Percentiles rank a stretch among this genome's conserved stretches.
Conservation (phyloP, 37 sponge, comb jelly and placozoan genomes). For the Geodia barretti region DNA sequence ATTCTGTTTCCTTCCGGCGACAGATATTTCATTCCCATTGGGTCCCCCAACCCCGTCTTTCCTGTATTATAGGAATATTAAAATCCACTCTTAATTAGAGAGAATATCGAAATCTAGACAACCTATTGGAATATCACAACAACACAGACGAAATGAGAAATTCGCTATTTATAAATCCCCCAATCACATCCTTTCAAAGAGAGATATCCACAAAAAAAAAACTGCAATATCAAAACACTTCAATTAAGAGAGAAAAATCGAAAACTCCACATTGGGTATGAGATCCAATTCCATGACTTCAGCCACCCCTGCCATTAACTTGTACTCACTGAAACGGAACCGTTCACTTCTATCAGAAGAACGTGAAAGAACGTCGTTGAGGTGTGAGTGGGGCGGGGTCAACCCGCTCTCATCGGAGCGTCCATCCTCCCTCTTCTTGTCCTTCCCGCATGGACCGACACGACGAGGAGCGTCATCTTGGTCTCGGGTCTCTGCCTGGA, state of each 20-base stretch:
- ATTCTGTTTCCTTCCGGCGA: not conserved
- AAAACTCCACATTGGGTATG: slow-evolving; percentile 91
- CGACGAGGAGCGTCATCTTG: slow-evolving; percentile 93
- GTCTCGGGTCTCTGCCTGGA: slow-evolving; percentile 87
- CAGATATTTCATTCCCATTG: slow-evolving; percentile 37
- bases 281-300: slow-evolving; percentile 93
- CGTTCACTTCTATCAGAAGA: slow-evolving; percentile 84
- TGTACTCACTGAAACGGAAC: slow-evolving; percentile 62
- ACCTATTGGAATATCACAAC: too few relatives aligned
- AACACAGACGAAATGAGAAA: not conserved
- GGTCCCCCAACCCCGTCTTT: slow-evolving; percentile 49
- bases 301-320: slow-evolving; percentile 89
- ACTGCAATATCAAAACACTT: too few relatives aligned
- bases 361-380: slow-evolving; percentile 86
- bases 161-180: too few relatives aligned
- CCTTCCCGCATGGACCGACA: slow-evolving; percentile 84
- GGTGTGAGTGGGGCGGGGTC: slow-evolving; percentile 71
- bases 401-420: slow-evolving; percentile 66
- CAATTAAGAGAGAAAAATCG: too few relatives aligned
- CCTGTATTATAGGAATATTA: not conserved
- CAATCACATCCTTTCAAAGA: not conserved
- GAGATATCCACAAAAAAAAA: not conserved
- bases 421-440: slow-evolving; percentile 91
- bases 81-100: not conserved
- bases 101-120: not conserved